phyloP scores from a whole-genome alignment of 2,888 invertebrate genomes.

The Nymphalis c-album region DNA sequence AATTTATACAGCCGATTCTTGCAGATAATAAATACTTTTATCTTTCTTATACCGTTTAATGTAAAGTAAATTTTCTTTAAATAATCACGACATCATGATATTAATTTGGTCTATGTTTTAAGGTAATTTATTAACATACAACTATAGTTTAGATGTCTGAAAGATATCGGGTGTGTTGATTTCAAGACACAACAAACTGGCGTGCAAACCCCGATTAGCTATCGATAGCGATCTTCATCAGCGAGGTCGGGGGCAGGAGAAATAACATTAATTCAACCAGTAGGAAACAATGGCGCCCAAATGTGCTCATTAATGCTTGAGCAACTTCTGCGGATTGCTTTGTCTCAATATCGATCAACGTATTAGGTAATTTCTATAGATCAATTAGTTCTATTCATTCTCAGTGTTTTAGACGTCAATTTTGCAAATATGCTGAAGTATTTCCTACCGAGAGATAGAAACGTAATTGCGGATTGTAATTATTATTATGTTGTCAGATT shows the following conservation, averaged over 20 bases:
- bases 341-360: slow-evolving; percentile 24
- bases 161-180: slow-evolving; percentile 16
- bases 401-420: slow-evolving; percentile 31
- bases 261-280: slow-evolving; percentile 61
- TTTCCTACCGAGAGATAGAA: slow-evolving; percentile 31
- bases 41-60: no score
- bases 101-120: background rate
- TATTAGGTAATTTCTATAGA: slow-evolving; percentile 31
- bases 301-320: slow-evolving; percentile 60
- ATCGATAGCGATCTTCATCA: slow-evolving; percentile 55
- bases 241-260: slow-evolving; percentile 44
- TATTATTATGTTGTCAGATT: slow-evolving; percentile 39
- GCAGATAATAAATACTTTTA: no score
- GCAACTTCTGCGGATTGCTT: slow-evolving; percentile 33
- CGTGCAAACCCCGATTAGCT: slow-evolving; percentile 47
- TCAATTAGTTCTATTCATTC: slow-evolving; percentile 36
- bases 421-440: slow-evolving; percentile 30
- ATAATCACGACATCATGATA: no score
- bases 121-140: background rate
- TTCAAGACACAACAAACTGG: slow-evolving; percentile 22
- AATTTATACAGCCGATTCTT: no score
- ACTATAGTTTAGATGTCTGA: background rate
- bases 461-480: slow-evolving; percentile 33
- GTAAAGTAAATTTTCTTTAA: no score
- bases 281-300: slow-evolving; percentile 67